phyloP scores from a whole-genome alignment of 1,140 invertebrate species.

The Glossosoma conforme region DNA sequence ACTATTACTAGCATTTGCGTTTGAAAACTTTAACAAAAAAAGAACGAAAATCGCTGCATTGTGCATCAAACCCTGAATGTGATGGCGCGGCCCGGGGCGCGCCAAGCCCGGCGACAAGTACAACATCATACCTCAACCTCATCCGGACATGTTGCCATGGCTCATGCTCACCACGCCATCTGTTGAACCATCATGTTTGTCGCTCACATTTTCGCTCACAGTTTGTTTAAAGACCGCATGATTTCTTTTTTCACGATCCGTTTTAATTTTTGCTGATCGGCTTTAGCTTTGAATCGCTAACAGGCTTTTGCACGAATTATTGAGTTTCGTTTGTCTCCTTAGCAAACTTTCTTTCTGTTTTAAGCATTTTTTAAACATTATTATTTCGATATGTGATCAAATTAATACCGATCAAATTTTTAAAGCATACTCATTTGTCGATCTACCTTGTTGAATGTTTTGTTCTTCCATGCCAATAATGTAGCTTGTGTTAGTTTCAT shows the following conservation, averaged over 20 bases:
- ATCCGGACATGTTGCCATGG: too few species aligned
- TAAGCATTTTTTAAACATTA: too few species aligned
- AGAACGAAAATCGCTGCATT: conserved; percentile 48
- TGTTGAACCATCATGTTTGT: conserved; percentile 2
- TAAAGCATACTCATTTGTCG: too few species aligned
- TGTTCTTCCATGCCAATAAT: too few species aligned
- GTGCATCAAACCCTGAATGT: conserved; percentile 48
- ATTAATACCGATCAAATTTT: too few species aligned
- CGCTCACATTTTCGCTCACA: conserved; percentile 5
- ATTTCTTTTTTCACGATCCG: conserved; percentile 11
- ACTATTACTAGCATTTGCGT: conserved; percentile 14
- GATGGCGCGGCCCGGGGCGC: conserved; percentile 27
- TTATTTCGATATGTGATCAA: conserved; percentile 8
- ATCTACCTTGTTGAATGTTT: too few species aligned
- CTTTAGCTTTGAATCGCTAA: conserved; percentile 19
- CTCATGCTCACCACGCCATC: conserved; percentile 31
- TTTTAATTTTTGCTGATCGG: conserved; percentile 24
- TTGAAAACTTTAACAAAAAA: conserved; percentile 30
- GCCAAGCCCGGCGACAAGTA: too few species aligned
- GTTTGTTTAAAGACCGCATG: conserved; percentile 17
- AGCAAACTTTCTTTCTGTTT: conserved; percentile 2
- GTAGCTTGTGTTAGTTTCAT: too few species aligned
- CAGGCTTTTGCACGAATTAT: conserved; percentile 28
- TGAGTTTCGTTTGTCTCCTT: conserved; percentile 25
- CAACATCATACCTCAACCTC: conserved; percentile 29